These are phyloP conservation scores for Andrena dorsata DNA, from an alignment of 2,888 invertebrate genomes.

Conservation along the genomic window DNA sequence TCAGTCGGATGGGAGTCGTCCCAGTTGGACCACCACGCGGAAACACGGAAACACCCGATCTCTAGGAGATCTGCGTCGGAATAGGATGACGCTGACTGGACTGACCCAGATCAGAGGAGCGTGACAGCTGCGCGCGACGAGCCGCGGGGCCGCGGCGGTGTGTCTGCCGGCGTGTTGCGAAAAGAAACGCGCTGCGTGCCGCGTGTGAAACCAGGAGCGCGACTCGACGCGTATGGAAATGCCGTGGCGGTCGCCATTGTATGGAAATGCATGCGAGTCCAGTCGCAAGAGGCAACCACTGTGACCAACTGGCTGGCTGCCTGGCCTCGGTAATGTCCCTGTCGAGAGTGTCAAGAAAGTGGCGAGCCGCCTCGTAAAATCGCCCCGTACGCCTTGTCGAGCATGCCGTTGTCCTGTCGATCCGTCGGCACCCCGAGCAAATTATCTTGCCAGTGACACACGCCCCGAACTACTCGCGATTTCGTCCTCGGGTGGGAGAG, in stretches of 20 bases:
- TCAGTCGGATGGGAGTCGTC: conserved; percentile 7
- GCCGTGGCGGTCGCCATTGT: conserved; percentile 80
- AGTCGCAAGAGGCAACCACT: conserved; percentile 79
- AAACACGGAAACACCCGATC: conserved; percentile 27
- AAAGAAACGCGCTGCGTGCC: conserved; percentile 67
- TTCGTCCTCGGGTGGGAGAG: background rate
- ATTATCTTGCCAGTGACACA: conserved; percentile 45
- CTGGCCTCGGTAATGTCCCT: conserved; percentile 79
- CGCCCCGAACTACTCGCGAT: background rate
- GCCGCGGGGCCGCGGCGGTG: conserved; percentile 4
- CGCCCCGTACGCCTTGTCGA: conserved; percentile 74
- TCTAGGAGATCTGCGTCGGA: background rate
- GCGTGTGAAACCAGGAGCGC: conserved; percentile 78
- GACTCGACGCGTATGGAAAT: conserved; percentile 81
- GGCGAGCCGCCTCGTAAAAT: conserved; percentile 81
- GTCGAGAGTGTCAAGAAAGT: conserved; percentile 78
- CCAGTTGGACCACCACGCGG: conserved; percentile 21
- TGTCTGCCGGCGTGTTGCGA: conserved; percentile 40
- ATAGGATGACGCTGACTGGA: conserved; percentile 30
- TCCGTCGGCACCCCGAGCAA: conserved; percentile 36
- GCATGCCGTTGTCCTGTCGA: conserved; percentile 63
- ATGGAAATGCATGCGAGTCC: conserved; percentile 81
- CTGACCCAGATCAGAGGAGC: conserved; percentile 57
- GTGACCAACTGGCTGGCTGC: conserved; percentile 77
- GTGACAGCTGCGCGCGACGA: conserved; percentile 38